phyloP scores from a whole-genome alignment of 2,797 vertebrate species.

The Cichlasoma orientale region DNA sequence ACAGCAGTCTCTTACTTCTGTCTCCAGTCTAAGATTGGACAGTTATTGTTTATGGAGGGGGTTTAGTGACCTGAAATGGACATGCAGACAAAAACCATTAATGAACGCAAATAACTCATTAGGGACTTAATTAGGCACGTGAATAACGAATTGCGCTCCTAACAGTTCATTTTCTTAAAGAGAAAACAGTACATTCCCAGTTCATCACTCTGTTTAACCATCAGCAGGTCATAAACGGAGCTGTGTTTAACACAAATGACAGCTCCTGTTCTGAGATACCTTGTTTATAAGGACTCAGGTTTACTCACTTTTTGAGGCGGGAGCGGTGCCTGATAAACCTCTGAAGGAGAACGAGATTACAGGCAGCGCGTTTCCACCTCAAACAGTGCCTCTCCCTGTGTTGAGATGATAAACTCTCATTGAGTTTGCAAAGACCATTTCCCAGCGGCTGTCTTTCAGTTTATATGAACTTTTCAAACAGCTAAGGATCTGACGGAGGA shows the following conservation, averaged over 20 bases:
- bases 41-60: neutral
- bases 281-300: constrained; percentile 52
- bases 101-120: neutral
- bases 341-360: constrained; percentile 58
- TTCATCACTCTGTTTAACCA: neutral
- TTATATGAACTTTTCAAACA: constrained; percentile 82
- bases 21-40: neutral
- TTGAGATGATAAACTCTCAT: constrained; percentile 77
- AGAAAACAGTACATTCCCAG: neutral
- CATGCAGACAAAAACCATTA: neutral
- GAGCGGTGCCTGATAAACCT: constrained; percentile 58
- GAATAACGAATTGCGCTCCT: constrained; percentile 1
- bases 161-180: neutral
- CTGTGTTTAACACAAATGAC: constrained; percentile 17
- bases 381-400: constrained; percentile 64
- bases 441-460: constrained; percentile 75
- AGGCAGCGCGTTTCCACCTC: constrained; percentile 64
- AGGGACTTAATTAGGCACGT: neutral
- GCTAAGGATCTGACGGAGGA: constrained; percentile 72
- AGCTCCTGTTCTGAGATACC: constrained; percentile 35
- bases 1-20: neutral
- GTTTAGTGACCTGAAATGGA: neutral
- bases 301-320: constrained; percentile 37
- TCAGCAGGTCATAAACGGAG: neutral
- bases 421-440: constrained; percentile 78